Conservation (phyloP, 2,113 vertebrate genomes). For the Plecturocebus donacophilus region DNA sequence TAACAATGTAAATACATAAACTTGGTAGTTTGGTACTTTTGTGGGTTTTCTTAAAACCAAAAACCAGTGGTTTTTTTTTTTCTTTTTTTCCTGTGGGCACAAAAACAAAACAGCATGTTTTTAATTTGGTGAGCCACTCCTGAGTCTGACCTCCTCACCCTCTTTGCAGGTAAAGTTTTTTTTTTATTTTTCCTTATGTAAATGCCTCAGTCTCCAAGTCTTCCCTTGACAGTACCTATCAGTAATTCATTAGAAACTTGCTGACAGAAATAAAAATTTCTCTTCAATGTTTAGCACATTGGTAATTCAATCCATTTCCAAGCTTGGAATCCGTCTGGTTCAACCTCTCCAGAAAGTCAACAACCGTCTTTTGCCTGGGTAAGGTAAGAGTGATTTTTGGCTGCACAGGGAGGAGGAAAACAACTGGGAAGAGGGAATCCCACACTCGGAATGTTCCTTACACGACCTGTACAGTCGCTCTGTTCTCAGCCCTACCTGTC, state of each 20-base stretch:
- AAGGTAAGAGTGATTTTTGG: not conserved
- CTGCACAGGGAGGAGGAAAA: not conserved
- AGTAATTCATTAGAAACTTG: conserved; percentile 20
- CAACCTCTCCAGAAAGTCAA: not conserved
- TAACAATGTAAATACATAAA: not conserved
- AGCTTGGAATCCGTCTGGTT: not conserved
- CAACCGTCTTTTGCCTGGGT: not conserved
- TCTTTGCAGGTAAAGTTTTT: not conserved
- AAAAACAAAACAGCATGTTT: not conserved
- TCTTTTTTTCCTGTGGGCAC: too few relatives aligned
- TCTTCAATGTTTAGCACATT: not conserved
- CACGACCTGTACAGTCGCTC: not conserved
- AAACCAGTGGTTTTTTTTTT: too few relatives aligned
- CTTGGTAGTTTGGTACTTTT: not conserved
- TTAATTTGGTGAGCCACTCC: conserved; percentile 2
- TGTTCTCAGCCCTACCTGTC: not conserved
- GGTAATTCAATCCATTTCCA: not conserved
- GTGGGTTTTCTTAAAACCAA: not conserved
- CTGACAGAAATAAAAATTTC: not conserved
- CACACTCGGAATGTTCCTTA: not conserved
- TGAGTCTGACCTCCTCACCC: not conserved
- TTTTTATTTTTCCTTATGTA: not conserved
- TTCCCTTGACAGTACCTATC: not conserved
- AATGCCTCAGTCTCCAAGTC: not conserved
- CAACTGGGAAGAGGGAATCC: not conserved